These are phyloP conservation scores for Halesus radiatus DNA, from an alignment of 1,140 invertebrate genomes.

Conservation along the genomic window DNA sequence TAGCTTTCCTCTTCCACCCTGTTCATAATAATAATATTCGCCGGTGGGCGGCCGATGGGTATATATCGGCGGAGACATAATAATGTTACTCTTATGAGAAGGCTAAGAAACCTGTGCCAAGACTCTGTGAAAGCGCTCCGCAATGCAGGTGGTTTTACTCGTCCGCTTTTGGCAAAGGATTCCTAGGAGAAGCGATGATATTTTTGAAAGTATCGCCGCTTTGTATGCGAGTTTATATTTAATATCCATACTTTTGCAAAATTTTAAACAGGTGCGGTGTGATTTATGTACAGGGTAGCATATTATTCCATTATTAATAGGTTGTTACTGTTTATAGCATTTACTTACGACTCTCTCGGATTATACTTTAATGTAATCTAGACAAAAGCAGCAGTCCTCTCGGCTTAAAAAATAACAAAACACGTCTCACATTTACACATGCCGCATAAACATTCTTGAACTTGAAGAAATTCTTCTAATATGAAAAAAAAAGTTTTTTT, in stretches of 20 bases:
- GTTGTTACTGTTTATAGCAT: not conserved
- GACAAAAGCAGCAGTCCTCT: not conserved
- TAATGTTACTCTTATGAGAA: conserved; percentile 59
- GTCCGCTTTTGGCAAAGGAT: conserved; percentile 55
- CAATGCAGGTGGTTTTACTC: conserved; percentile 56
- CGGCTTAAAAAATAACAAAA: not conserved
- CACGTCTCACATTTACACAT: not conserved
- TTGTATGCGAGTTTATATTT: conserved; percentile 51
- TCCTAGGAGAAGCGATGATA: conserved; percentile 50
- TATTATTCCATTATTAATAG: not conserved
- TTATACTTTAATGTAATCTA: not conserved
- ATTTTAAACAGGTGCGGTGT: not conserved
- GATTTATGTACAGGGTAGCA: not conserved
- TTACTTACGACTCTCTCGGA: no score
- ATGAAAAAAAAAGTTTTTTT: not conserved
- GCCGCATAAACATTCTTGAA: not conserved
- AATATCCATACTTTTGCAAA: conserved; percentile 5
- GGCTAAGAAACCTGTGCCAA: conserved; percentile 58
- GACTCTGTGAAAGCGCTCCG: conserved; percentile 57
- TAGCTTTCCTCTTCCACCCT: not conserved
- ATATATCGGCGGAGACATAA: conserved; percentile 58
- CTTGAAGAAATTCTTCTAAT: not conserved
- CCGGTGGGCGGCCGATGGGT: conserved; percentile 43
- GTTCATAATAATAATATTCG: conserved; percentile 27
- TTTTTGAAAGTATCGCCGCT: conserved; percentile 53